Conservation (phyloP, 2,797 vertebrate genomes). For the Etheostoma nigrum region DNA sequence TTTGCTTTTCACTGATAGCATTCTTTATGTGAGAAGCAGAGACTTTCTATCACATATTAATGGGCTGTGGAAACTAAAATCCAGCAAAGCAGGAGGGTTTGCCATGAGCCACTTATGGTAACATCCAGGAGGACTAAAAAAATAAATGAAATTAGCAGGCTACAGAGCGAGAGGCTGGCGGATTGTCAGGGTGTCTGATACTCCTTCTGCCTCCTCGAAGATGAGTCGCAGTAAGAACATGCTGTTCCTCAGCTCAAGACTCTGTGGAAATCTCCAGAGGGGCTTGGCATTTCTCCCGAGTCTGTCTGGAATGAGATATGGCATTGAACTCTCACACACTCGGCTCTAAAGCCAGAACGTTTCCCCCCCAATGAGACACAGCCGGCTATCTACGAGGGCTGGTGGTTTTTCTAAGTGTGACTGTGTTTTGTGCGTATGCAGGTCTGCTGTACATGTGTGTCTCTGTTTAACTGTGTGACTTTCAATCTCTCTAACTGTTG, state of each 20-base stretch:
- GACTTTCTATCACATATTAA: conserved; percentile 7
- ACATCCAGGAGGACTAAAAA: conserved; percentile 24
- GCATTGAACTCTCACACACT: conserved; percentile 87
- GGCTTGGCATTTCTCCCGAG: conserved; percentile 68
- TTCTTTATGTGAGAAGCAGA: conserved; percentile 25
- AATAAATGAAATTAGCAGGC: conserved; percentile 26
- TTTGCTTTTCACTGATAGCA: conserved; percentile 25
- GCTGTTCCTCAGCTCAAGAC: conserved; percentile 66
- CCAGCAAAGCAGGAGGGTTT: conserved; percentile 33
- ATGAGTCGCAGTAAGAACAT: conserved; percentile 67
- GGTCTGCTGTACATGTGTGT: conserved; percentile 28
- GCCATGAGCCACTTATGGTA: conserved; percentile 3
- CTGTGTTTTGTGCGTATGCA: conserved; percentile 35
- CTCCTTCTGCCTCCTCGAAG: conserved; percentile 55
- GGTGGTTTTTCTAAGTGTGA: conserved; percentile 37
- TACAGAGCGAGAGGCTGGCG: conserved; percentile 26
- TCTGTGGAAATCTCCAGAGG: conserved; percentile 67
- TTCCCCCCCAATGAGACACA: conserved; percentile 18
- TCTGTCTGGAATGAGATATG: conserved; percentile 76
- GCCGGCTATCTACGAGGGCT: conserved; percentile 48
- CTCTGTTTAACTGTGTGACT: conserved; percentile 23
- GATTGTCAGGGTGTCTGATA: conserved; percentile 53
- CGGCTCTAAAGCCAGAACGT: conserved; percentile 59
- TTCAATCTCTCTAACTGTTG: conserved; percentile 7
- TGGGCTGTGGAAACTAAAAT: conserved; percentile 33